Evolutionary conservation across 1,140 invertebrate genomes (phyloP), one percentile per base, ranked within the genome.

Genomic region (Pentalonia nigronervosa): DNA sequence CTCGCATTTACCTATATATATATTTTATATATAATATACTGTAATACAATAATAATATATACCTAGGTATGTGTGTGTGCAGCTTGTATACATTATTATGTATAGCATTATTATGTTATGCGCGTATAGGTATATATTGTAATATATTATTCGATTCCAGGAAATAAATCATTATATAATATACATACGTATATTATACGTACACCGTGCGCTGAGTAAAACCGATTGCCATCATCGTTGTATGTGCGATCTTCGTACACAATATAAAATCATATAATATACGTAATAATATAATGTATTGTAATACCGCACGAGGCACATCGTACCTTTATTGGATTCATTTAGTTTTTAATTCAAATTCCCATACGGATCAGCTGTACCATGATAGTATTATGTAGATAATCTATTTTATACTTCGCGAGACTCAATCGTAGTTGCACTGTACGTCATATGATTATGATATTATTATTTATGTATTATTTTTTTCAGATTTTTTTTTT

Each of bases 91-190:
- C 23, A 20, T 53, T 23, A 53, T 53, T 53, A 53, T 53, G 21
- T 53, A 53, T 53, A 53, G 50, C 23, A 53, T 53, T 53, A 7
- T 53, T 53, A 53, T 53, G 7, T 21, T 53, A 23, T 53, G 50
- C 21, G 4, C 21, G 50, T 21, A 23, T 53, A 21, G 20, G 60
- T n/a, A n/a, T 76, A 30, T 76, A n/a, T 76, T 76, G 60, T n/a
- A 14, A 76, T 76, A 76, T 76, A n/a, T 76, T 76, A 14, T 76
- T 76, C 60, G 60, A 76, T 76, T 76, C 23, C 60, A 76, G 60
- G 60, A 76, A 76, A 76, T 76, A 76, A 76, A 76, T 76, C 60
- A 76, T 76, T 76, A 76, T 60, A 60, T n/a, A 56, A 53, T 53
- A 53, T 53, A 53, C 50, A 11, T 50, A 50, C 48, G 48, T 50